Conservation (phyloP, 2,797 vertebrate species). For the Chaenodraco wilsoni region DNA sequence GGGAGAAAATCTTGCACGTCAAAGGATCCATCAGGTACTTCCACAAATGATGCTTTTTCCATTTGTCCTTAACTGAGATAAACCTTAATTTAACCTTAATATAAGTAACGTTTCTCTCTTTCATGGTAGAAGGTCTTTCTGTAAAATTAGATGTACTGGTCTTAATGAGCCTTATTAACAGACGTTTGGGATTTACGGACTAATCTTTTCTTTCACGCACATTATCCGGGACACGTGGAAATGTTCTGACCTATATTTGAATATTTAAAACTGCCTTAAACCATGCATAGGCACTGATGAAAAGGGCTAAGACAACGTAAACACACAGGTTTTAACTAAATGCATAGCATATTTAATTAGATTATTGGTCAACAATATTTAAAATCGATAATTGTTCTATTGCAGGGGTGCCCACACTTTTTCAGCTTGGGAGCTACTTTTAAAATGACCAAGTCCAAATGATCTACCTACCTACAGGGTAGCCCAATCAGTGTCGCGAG, state of each 20-base stretch:
- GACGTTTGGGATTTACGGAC: background rate
- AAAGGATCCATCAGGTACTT: conserved; percentile 93
- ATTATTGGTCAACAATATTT: background rate
- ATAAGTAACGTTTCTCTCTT: background rate
- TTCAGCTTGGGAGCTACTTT: no score
- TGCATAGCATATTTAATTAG: background rate
- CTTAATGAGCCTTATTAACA: background rate
- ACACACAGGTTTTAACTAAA: background rate
- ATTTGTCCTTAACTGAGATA: background rate
- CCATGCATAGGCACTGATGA: background rate
- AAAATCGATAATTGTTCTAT: background rate
- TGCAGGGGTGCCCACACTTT: no score
- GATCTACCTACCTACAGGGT: no score
- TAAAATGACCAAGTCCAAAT: no score
- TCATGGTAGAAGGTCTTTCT: background rate
- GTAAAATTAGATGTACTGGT: background rate
- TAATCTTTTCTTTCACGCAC: background rate
- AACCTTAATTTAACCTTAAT: background rate
- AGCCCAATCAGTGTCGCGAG: no score
- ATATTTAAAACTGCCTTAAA: background rate
- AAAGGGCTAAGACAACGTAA: background rate
- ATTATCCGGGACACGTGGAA: background rate
- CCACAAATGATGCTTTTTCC: background rate
- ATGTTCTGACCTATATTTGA: background rate
- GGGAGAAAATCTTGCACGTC: conserved; percentile 95